Evolutionary conservation across 2,113 vertebrate genomes (phyloP).

Genomic region (Gasterosteus nipponicus): DNA sequence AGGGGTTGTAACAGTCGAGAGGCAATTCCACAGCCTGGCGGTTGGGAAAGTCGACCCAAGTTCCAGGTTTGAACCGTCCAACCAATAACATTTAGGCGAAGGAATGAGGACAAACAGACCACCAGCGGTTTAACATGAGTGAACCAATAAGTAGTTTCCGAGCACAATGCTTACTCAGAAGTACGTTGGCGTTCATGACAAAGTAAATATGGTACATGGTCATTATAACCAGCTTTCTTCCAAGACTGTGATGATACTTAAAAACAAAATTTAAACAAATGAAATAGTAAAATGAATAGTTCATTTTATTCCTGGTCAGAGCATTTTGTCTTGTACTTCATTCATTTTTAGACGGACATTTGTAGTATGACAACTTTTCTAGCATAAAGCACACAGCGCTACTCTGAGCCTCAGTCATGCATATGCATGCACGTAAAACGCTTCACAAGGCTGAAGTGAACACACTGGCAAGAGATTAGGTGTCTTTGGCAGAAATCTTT

Average conservation of each 20-base stretch:
- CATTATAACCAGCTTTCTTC: background rate
- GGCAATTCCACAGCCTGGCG: background rate
- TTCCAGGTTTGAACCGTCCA: conserved; percentile 2
- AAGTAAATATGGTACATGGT: background rate
- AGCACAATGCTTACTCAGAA: background rate
- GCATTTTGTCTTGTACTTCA: background rate
- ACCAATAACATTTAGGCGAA: background rate
- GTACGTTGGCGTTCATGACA: background rate
- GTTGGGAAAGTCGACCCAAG: conserved; percentile 7
- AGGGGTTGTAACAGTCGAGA: conserved; percentile 24
- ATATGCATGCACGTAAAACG: background rate
- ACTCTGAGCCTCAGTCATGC: background rate
- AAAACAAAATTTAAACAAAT: background rate
- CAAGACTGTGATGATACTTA: background rate
- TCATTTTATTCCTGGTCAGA: background rate
- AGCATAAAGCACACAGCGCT: background rate
- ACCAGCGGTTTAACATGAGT: background rate
- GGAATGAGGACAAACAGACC: too few species aligned
- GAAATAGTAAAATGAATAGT: background rate
- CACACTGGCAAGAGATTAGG: background rate
- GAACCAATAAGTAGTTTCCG: background rate
- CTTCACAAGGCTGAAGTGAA: background rate
- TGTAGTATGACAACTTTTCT: background rate
- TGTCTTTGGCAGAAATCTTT: background rate
- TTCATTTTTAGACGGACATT: background rate